Percentiles rank a stretch among this genome's conserved stretches.
These are phyloP conservation scores for Molorchus minor DNA, from an alignment of 2,888 invertebrate genomes.

Conservation along the genomic window DNA sequence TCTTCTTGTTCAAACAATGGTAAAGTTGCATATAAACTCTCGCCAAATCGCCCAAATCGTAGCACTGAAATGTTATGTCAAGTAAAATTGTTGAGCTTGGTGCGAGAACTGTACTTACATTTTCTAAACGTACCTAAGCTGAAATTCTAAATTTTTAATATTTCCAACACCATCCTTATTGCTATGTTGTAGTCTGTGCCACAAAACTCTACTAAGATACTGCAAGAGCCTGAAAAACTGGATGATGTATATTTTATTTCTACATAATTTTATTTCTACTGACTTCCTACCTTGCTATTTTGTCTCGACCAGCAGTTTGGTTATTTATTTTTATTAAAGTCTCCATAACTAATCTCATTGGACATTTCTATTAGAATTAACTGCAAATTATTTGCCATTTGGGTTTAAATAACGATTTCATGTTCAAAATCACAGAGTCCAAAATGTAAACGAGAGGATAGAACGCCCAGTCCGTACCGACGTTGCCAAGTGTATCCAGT, in stretches of 20 bases:
- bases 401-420: no score
- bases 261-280: no score
- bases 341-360: slow-evolving; percentile 58
- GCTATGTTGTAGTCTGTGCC: slow-evolving; percentile 77
- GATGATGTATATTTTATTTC: slow-evolving; percentile 31
- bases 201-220: slow-evolving; percentile 81
- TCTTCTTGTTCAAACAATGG: slow-evolving; percentile 79
- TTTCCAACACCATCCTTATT: slow-evolving; percentile 75
- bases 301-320: slow-evolving; percentile 65
- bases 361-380: no score
- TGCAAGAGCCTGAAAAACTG: slow-evolving; percentile 75
- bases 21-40: slow-evolving; percentile 79
- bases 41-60: slow-evolving; percentile 84
- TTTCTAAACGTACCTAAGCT: slow-evolving; percentile 87
- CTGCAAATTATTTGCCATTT: no score
- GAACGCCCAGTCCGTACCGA: no score
- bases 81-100: slow-evolving; percentile 66
- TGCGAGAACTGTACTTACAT: slow-evolving; percentile 69
- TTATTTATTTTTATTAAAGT: slow-evolving; percentile 62
- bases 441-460: no score
- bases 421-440: no score
- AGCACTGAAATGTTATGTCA: slow-evolving; percentile 69
- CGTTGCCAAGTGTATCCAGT: no score
- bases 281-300: slow-evolving; percentile 63
- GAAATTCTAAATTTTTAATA: slow-evolving; percentile 82